phyloP scores from a whole-genome alignment of 2,797 vertebrate genomes.

The Enoplosus armatus region DNA sequence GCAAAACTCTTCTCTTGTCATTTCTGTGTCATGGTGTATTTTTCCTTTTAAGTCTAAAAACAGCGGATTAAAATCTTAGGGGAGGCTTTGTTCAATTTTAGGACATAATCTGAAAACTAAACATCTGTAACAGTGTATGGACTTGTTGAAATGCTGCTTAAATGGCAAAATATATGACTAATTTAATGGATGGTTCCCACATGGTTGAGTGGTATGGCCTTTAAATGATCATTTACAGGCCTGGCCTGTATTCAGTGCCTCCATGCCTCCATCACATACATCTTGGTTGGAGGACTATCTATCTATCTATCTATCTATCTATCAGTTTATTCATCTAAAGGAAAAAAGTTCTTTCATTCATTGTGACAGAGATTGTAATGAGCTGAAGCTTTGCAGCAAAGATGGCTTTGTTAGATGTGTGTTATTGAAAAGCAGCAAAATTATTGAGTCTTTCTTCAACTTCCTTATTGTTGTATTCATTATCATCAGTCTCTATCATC shows the following conservation, averaged over 20 bases:
- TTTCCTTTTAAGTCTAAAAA: conserved; percentile 34
- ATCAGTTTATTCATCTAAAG: too few species aligned
- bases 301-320: too few species aligned
- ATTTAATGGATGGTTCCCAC: conserved; percentile 20
- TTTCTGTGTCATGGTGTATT: conserved; percentile 26
- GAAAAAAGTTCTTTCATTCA: too few species aligned
- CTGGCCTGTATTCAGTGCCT: too few species aligned
- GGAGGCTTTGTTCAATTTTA: conserved; percentile 30
- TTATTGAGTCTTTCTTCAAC: background rate
- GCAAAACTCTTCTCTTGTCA: conserved; percentile 15
- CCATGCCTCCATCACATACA: too few species aligned
- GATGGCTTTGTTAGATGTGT: too few species aligned
- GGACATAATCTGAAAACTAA: conserved; percentile 25
- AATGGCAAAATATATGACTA: conserved; percentile 13
- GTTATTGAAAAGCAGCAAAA: background rate
- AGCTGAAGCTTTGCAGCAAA: too few species aligned
- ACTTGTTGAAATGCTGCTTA: conserved; percentile 16
- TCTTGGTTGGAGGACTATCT: too few species aligned
- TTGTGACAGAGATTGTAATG: too few species aligned
- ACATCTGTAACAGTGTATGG: conserved; percentile 19
- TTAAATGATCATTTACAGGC: too few species aligned
- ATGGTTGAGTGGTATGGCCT: background rate
- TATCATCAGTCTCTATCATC: background rate
- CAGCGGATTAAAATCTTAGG: conserved; percentile 13
- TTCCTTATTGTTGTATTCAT: background rate